Conservation (phyloP, 2,888 invertebrate genomes). For the Oscheius sp. region DNA sequence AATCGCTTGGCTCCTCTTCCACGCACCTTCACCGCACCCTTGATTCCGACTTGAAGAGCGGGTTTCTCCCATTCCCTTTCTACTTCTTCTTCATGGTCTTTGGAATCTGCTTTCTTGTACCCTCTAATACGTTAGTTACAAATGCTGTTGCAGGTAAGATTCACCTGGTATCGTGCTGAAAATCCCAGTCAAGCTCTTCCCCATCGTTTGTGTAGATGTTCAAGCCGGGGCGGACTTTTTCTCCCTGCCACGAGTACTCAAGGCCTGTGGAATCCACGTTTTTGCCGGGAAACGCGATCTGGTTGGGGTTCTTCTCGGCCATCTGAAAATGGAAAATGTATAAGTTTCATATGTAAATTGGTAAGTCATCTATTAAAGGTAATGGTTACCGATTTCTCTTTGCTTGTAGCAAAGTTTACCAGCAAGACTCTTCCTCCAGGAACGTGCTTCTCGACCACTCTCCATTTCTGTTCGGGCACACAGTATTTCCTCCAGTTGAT, state of each 20-base stretch:
- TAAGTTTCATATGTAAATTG: too few species aligned
- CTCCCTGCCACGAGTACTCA: slow-evolving; percentile 47
- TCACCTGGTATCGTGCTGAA: slow-evolving; percentile 70
- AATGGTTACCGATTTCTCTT: slow-evolving; percentile 45
- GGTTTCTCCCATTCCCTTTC: slow-evolving; percentile 36
- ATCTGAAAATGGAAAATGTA: slow-evolving; percentile 26
- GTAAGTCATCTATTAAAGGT: too few species aligned
- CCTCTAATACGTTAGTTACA: slow-evolving; percentile 34
- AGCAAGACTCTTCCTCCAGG: slow-evolving; percentile 53
- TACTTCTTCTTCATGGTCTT: slow-evolving; percentile 35
- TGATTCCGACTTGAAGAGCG: slow-evolving; percentile 42
- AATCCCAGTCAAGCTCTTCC: slow-evolving; percentile 70
- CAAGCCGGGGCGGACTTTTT: slow-evolving; percentile 63
- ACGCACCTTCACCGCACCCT: slow-evolving; percentile 40
- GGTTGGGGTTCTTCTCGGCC: slow-evolving; percentile 27
- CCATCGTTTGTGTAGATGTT: slow-evolving; percentile 69
- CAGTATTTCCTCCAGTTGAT: slow-evolving; percentile 3
- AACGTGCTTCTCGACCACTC: slow-evolving; percentile 63
- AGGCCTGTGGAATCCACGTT: slow-evolving; percentile 14
- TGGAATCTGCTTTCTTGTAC: slow-evolving; percentile 33
- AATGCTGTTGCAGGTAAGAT: slow-evolving; percentile 37
- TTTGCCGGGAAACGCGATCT: neutral
- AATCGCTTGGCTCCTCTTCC: slow-evolving; percentile 49
- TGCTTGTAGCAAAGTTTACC: slow-evolving; percentile 52
- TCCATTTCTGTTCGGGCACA: slow-evolving; percentile 48